A percentile compares a stretch with the other conserved stretches of the same genome.
phyloP scores from a whole-genome alignment of 2,888 invertebrate genomes.

The Dexiosoma caninum region DNA sequence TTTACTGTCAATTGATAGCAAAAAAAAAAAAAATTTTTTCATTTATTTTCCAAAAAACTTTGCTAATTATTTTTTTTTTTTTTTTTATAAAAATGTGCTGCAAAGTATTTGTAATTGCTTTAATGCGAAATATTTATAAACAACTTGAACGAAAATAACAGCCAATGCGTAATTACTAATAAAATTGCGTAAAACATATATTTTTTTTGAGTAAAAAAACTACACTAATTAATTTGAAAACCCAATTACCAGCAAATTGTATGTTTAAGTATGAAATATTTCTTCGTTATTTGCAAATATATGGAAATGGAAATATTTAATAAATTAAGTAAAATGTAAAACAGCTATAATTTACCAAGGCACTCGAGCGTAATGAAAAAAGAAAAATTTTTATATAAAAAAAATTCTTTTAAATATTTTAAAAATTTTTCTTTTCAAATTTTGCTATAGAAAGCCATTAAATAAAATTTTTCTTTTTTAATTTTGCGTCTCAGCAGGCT shows the following conservation, averaged over 20 bases:
- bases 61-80: too few species aligned
- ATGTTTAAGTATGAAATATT: neutral
- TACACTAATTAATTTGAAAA: neutral
- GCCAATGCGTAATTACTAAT: neutral
- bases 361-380: neutral
- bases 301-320: neutral
- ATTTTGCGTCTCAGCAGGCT: too few species aligned
- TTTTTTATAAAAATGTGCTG: too few species aligned
- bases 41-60: too few species aligned
- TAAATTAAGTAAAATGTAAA: neutral
- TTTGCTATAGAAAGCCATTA: too few species aligned
- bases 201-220: neutral
- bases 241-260: neutral
- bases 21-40: too few species aligned
- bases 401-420: neutral
- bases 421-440: neutral
- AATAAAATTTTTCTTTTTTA: too few species aligned
- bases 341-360: neutral
- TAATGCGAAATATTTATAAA: slow-evolving; percentile 22
- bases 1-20: slow-evolving; percentile 14
- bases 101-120: slow-evolving; percentile 2
- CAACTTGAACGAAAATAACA: neutral
- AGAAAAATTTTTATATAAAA: neutral
- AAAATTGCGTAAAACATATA: slow-evolving; percentile 25
- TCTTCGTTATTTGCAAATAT: neutral